Base-by-base conservation (phyloP, 2,797 vertebrate species). In the Remorina albescens region DNA sequence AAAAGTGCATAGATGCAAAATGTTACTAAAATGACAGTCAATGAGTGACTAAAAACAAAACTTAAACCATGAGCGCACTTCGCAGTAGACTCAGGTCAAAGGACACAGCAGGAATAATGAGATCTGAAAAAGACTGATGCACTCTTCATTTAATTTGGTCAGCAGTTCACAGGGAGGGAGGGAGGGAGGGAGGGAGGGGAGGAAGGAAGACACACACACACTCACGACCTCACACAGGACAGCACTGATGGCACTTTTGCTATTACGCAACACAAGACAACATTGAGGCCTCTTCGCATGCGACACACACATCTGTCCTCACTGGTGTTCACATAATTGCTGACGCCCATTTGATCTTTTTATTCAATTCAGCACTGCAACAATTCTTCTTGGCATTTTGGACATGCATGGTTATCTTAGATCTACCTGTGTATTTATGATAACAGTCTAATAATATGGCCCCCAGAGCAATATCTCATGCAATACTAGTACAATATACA, bases 211-310 rank as follows among this genome's bases (percentile, higher is more conserved):
- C 25, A 60, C 11, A 46, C 57, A 49, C 65, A 67, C 57, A 66
- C 65, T 12, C 53, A 36, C 12, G 6, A 13, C 13, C 6, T 16
- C 13, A 12, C 50, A 47, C 47, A 37, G 26, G 30, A 59, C 68
- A 68, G 62, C n/a, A 71, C n/a, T 59, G 46, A 71, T 67, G 51
- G 61, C 25, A 78, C 39, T 74, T 85, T 49, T 42, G 30, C 50
- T 55, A 80, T 84, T 86, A 74, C 77, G 1, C 73, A 89, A 89
- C 82, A 63, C 78, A 23, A 62, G 74, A 86, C 63, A 66, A 80
- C 80, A 25, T 76, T n/a, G 44, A 61, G 50, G 61, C 72, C 59
- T 74, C 56, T 56, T 61, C 42, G 34, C 8, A 58, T 32, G 56
- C 37, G 44, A 73, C 73, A 74, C 70, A 79, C 39, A 62, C 53